Evolutionary conservation across 2,888 invertebrate genomes (phyloP), one percentile per base, ranked within the genome.

Genomic region (Idaea biselata): DNA sequence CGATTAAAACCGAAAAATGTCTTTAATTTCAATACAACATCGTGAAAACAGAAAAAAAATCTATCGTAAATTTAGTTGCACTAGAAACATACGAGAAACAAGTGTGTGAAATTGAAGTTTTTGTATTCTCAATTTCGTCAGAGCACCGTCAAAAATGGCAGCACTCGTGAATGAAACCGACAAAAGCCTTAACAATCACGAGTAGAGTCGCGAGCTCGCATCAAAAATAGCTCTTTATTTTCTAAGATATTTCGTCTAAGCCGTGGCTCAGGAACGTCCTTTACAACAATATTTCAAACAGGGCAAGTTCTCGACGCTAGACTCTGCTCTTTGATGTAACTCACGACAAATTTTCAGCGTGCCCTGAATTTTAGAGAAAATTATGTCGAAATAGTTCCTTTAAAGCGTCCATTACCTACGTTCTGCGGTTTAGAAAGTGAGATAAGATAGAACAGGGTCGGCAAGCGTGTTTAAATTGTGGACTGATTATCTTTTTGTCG

Each of bases 381-480:
- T 87, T 84, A 83, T 81, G 81, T 79, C 74, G 77, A 74, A 84
- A 88, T 88, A 88, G 89, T 88, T 88, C 75, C 80, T 82, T 80
- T 78, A 44, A 70, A 73, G 77, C 74, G 73, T 74, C 73, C 78
- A 76, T 76, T 76, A 78, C 76, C 68, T 67, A 74, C 74, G 72
- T 66, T 63, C 63, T 71, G 74, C 68, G 70, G 74, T 44, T 71
- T 71, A 55, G 68, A 71, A 68, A 61, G 63, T 61, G 66, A 66
- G 71, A 73, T 72, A 73, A 70, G 67, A 61, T 60, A 67, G 68
- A 68, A 58, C 66, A 63, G 64, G 68, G 74, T 73, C 68, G 63
- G 66, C 62, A 66, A 60, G 62, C 60, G 65, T 59, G 68, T 68
- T 68, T 70, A 70, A 64, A 65, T 70, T 69, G 70, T 67, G 64